Conservation (phyloP, 2,113 vertebrate genomes). For the Marmota flaviventris region DNA sequence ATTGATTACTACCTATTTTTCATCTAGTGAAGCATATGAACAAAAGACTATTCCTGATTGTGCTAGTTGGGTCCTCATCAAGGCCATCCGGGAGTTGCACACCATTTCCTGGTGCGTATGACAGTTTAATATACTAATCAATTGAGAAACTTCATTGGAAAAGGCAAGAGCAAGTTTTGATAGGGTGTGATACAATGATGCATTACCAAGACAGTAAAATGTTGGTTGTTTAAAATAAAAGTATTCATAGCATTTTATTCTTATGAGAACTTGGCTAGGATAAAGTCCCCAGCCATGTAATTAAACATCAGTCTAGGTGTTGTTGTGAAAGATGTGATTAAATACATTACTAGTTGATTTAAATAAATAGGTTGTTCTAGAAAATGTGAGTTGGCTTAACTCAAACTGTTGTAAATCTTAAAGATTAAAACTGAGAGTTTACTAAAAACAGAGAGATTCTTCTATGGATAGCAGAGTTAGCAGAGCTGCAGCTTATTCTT, state of each 20-base stretch:
- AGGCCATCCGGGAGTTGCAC: background rate
- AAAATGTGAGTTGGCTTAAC: background rate
- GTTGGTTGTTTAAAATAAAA: background rate
- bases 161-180: background rate
- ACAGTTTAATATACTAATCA: background rate
- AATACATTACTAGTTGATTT: background rate
- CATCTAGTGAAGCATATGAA: background rate
- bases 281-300: background rate
- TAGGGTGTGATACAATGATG: background rate
- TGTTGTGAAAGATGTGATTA: background rate
- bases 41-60: background rate
- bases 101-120: fast-evolving
- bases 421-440: background rate
- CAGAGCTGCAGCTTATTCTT: background rate
- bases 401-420: background rate
- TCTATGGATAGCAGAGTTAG: background rate
- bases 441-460: background rate
- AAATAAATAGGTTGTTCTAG: background rate
- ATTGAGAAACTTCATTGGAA: background rate
- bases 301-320: background rate
- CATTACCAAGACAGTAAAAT: background rate
- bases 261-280: background rate
- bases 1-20: background rate
- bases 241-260: background rate
- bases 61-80: background rate